Evolutionary conservation across 1,140 invertebrate genomes (phyloP), one percentile per base, ranked within the genome.

Genomic region (Diabrotica virgifera): DNA sequence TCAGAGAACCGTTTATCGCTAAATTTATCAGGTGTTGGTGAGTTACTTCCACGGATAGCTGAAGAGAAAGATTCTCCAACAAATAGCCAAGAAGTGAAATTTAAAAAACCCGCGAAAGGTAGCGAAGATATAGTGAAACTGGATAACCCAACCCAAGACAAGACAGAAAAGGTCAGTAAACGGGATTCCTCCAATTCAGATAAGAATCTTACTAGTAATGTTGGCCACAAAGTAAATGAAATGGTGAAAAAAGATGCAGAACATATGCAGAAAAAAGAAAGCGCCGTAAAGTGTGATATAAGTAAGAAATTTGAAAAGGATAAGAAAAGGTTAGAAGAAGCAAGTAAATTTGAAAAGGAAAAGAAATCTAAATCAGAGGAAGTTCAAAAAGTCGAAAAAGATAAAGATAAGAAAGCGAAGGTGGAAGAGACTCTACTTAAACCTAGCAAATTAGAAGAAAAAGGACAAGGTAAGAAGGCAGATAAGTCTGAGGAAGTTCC

Each of bases 1-100:
- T 66, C 70, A 14, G 74, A 76, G 64, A 76, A 75, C 66, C 70
- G 77, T 36, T 72, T 80, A 63, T 81, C 78, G 36, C 72, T 83
- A 60, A 78, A 77, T 62, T 72, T 79, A 59, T 77, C 78, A n/a
- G 74, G 78, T 52, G 78, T 80, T 0, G 81, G 80, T 63, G 84
- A 86, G 74, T 73, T 83, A 5, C 74, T 91, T 52, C 89, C 89
- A 5, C 81, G 89, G 63, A 91, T 90, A 69, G 90, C 91, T 0
- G 91, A 93, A 75, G 90, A 93, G 76, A 92, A 92, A 75, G 90
- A 93, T 78, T 92, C 90, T 10, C 90, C 90, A 0, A 92, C 90
- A 0, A 86, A 64, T 35, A 61, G 63, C 11, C 67, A 56, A 38
- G 67, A 68, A 52, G 24, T 38, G 10, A 68, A 68, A 52, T n/a